Evolutionary conservation across 2,888 invertebrate species (phyloP).

Genomic region (Drosophila austrosaltans): DNA sequence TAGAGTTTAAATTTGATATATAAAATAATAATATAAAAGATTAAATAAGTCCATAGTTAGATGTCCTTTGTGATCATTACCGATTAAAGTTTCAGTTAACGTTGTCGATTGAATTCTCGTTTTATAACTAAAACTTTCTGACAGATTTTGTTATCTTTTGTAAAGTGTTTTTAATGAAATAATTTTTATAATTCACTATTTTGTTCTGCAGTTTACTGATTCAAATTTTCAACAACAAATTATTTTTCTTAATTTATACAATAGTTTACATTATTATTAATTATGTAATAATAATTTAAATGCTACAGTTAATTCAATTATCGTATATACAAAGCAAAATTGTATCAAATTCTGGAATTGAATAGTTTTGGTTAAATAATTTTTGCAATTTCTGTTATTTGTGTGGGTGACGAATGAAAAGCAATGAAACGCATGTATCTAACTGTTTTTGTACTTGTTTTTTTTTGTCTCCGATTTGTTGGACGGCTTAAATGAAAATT

Average conservation of each 20-base stretch:
- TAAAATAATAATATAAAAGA: too few species aligned
- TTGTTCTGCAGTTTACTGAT: constrained; percentile 30
- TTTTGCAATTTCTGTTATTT: background rate
- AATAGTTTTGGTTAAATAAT: constrained; percentile 21
- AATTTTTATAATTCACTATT: constrained; percentile 8
- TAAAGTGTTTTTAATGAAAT: too few species aligned
- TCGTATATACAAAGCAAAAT: constrained; percentile 56
- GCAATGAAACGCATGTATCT: background rate
- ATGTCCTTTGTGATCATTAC: too few species aligned
- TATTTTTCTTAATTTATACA: constrained; percentile 11
- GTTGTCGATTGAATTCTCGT: too few species aligned
- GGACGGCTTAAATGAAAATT: constrained; percentile 6
- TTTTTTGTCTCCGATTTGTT: background rate
- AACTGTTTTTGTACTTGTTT: background rate
- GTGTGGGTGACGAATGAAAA: background rate
- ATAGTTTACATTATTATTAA: constrained; percentile 39
- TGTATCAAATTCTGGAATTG: constrained; percentile 39
- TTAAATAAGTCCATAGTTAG: too few species aligned
- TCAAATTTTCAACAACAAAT: constrained; percentile 9
- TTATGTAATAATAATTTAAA: constrained; percentile 31
- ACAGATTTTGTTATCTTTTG: too few species aligned
- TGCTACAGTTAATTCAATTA: constrained; percentile 47
- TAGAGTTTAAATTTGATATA: too few species aligned
- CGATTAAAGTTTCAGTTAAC: too few species aligned
- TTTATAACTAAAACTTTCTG: too few species aligned